These are phyloP conservation scores for Vulpes lagopus DNA, from an alignment of 2,113 vertebrate genomes.

Conservation along the genomic window DNA sequence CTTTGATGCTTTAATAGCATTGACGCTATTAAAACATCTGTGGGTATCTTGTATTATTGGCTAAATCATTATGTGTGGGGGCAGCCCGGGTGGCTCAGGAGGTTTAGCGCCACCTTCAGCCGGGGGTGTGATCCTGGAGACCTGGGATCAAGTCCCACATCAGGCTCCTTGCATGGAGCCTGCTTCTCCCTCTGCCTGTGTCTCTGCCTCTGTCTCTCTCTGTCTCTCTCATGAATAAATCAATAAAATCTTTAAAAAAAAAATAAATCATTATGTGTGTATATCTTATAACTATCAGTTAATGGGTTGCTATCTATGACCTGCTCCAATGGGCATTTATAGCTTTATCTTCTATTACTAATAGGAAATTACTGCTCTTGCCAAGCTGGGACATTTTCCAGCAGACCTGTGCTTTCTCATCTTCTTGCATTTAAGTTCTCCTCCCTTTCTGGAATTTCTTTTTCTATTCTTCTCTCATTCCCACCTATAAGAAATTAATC, in stretches of 20 bases:
- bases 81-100: no score
- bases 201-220: no score
- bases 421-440: not conserved
- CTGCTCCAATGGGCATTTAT: not conserved
- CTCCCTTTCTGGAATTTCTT: conserved; percentile 18
- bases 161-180: no score
- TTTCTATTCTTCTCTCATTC: not conserved
- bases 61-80: not conserved
- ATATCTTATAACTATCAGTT: not conserved
- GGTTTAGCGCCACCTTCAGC: no score
- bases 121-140: no score
- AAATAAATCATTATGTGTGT: not conserved
- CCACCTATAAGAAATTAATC: not conserved
- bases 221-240: no score
- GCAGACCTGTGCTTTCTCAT: not conserved
- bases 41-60: not conserved
- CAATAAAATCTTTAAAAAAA: no score
- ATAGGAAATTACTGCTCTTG: conserved; percentile 2
- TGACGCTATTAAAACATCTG: not conserved
- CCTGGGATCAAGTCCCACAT: no score
- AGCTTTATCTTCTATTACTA: not conserved
- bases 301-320: not conserved
- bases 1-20: not conserved
- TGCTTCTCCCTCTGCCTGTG: no score
- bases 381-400: conserved; percentile 4